Base-by-base conservation (phyloP, 2,888 invertebrate genomes). In the Lampropteryx suffumata region DNA sequence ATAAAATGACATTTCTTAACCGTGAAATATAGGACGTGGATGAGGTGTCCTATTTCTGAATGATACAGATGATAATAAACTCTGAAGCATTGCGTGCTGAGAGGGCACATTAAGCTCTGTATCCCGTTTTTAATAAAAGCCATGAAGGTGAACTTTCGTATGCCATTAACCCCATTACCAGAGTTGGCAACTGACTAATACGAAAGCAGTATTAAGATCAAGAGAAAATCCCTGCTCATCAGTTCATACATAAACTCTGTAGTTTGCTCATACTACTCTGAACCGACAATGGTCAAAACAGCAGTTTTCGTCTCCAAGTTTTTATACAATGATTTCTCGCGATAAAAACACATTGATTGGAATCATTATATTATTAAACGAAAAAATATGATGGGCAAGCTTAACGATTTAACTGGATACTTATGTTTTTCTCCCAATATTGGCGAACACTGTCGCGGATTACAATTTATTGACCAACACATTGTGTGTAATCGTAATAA, bases 221-320 rank as follows among this genome's bases (percentile, higher is more conserved):
- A n/a, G n/a, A n/a, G n/a, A n/a, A n/a, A n/a, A n/a, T n/a, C n/a
- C n/a, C n/a, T n/a, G n/a, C n/a, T n/a, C n/a, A n/a, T n/a, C n/a
- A 27, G 21, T 39, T 14, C 8, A 28, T 14, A 27, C 7, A 27
- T n/a, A n/a, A 0, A 6, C 6, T 26, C 14, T 30, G 33, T 9
- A 37, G 28, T 35, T 27, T 27, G 1, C 5, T 9, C 13, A 13
- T 14, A 46, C 10, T 10, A 44, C 48, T 53, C 52, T 14, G 6
- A 43, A 9, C n/a, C 8, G 11, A 10, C 39, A 24, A 35, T 44
- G 40, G 24, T 48, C 67, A 51, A 64, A 59, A 59, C 60, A 62
- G 71, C 68, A 65, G 17, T 67, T 65, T 65, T 62, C 55, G 56
- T 55, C 47, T 35, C 42, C 54, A 57, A 65, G 63, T 71, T 69